Percentiles rank a stretch among this genome's conserved stretches.
Evolutionary conservation across 2,888 invertebrate species (phyloP).

Genomic region (Rhamphomyia laevipes): DNA sequence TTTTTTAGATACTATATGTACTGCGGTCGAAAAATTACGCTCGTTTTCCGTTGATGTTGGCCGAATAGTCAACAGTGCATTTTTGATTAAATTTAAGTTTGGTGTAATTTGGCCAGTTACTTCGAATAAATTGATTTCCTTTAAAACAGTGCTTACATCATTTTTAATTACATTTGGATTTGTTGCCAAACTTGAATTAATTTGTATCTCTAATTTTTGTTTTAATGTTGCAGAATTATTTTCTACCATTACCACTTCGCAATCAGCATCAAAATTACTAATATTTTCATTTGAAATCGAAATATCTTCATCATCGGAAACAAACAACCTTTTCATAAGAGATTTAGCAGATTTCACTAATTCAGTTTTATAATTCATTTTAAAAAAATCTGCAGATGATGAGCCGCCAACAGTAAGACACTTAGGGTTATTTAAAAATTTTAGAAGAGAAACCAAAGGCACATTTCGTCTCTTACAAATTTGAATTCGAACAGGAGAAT

Average conservation of each 20-base stretch:
- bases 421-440: neutral
- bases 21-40: neutral
- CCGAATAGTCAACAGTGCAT: neutral
- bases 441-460: neutral
- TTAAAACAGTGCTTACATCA: neutral
- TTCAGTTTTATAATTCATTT: neutral
- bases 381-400: neutral
- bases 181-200: neutral
- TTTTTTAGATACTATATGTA: neutral
- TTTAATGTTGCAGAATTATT: neutral
- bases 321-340: neutral
- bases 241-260: neutral
- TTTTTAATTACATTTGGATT: neutral
- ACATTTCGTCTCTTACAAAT: neutral
- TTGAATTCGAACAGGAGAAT: conserved; percentile 1
- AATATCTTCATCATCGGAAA: neutral
- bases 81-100: neutral
- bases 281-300: neutral
- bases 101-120: neutral
- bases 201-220: neutral
- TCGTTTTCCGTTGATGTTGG: neutral
- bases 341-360: neutral
- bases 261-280: neutral
- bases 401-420: neutral
- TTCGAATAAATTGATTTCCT: neutral